phyloP scores from a whole-genome alignment of 2,888 invertebrate species.

The Baccha elongata region DNA sequence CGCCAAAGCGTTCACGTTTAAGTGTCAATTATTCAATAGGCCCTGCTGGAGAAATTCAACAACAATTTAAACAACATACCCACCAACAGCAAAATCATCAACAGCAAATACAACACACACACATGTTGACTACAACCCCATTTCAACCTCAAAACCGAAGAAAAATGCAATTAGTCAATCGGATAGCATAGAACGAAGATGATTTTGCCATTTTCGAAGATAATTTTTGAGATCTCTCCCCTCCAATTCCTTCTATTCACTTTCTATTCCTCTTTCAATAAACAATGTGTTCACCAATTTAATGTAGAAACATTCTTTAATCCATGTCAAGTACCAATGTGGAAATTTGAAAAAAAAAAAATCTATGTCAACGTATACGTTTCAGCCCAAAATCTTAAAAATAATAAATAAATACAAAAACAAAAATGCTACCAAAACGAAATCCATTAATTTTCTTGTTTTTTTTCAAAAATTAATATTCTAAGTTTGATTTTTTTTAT shows the following conservation, averaged over 20 bases:
- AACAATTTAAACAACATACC: slow-evolving; percentile 76
- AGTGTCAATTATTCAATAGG: slow-evolving; percentile 83
- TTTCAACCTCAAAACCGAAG: slow-evolving; percentile 84
- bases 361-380: slow-evolving; percentile 23
- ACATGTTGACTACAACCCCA: slow-evolving; percentile 61
- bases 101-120: slow-evolving; percentile 74
- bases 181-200: slow-evolving; percentile 79
- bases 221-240: slow-evolving; percentile 43
- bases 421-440: neutral
- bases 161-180: slow-evolving; percentile 86
- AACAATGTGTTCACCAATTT: slow-evolving; percentile 44
- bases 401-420: neutral
- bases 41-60: slow-evolving; percentile 81
- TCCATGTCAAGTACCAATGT: slow-evolving; percentile 14
- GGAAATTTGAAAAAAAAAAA: slow-evolving; percentile 14
- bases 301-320: slow-evolving; percentile 27
- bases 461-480: neutral
- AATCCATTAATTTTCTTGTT: slow-evolving; percentile 4
- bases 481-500: slow-evolving; percentile 1
- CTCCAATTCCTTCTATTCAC: neutral
- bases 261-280: neutral
- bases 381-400: neutral
- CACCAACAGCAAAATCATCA: slow-evolving; percentile 67
- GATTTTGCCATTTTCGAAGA: slow-evolving; percentile 66
- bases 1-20: slow-evolving; percentile 80